Conservation (phyloP, 1,140 invertebrate genomes). For the Sweltsa coloradensis region DNA sequence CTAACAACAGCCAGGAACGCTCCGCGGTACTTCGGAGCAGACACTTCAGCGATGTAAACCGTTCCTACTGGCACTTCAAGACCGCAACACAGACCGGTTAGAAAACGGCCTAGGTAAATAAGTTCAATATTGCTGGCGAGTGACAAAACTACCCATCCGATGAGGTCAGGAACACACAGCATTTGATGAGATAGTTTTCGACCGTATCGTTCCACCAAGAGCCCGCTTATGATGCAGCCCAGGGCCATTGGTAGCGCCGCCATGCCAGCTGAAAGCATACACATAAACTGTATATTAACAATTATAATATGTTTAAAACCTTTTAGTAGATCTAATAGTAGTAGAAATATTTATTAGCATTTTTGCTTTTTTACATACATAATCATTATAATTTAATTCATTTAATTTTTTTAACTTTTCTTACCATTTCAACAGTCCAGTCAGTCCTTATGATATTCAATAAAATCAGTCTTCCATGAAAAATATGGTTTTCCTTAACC, state of each 20-base stretch:
- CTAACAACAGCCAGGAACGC: conserved; percentile 39
- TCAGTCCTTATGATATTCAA: no score
- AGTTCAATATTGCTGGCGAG: conserved; percentile 32
- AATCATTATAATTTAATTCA: no score
- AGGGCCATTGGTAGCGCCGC: conserved; percentile 43
- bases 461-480: no score
- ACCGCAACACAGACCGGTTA: conserved; percentile 47
- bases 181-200: conserved; percentile 45
- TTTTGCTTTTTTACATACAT: no score
- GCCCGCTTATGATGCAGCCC: conserved; percentile 41
- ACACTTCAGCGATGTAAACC: conserved; percentile 36
- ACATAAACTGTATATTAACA: not conserved
- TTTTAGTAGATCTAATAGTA: not conserved
- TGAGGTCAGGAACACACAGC: conserved; percentile 42
- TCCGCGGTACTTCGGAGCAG: conserved; percentile 39
- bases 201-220: conserved; percentile 52
- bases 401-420: no score
- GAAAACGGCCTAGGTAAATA: conserved; percentile 48
- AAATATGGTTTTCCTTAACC: no score
- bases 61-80: conserved; percentile 34
- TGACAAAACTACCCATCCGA: conserved; percentile 53
- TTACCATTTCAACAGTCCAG: no score
- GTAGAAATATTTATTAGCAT: no score
- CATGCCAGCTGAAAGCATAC: conserved; percentile 35
- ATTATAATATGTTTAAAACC: not conserved